phyloP scores from a whole-genome alignment of 1,140 invertebrate species.

The Drosophila punjabiensis region DNA sequence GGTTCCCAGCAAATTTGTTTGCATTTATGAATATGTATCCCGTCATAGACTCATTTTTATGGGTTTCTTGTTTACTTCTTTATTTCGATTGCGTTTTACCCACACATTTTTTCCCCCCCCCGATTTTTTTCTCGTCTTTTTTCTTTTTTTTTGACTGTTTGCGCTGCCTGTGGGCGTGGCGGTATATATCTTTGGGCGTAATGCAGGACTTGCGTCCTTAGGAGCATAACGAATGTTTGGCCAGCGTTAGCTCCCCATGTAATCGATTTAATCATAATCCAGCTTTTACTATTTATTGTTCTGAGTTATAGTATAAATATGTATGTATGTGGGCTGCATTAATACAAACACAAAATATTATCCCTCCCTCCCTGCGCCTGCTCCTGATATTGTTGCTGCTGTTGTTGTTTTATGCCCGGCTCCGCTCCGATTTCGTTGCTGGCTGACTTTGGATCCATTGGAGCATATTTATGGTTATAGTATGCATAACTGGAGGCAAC shows the following conservation, averaged over 20 bases:
- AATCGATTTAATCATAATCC: slow-evolving; percentile 84
- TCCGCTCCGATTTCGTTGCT: slow-evolving; percentile 35
- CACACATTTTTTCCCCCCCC: not conserved
- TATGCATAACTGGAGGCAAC: slow-evolving; percentile 83
- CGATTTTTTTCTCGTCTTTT: slow-evolving; percentile 22
- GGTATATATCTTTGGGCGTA: slow-evolving; percentile 63
- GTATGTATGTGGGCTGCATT: slow-evolving; percentile 66
- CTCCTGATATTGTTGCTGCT: slow-evolving; percentile 1
- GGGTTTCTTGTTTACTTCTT: slow-evolving; percentile 65
- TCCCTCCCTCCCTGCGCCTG: slow-evolving; percentile 29
- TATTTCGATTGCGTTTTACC: slow-evolving; percentile 45
- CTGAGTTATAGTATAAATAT: slow-evolving; percentile 84
- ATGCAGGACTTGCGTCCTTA: slow-evolving; percentile 42
- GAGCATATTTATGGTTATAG: slow-evolving; percentile 82
- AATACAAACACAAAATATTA: slow-evolving; percentile 82
- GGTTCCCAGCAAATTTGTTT: slow-evolving; percentile 63
- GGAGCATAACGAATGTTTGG: slow-evolving; percentile 37
- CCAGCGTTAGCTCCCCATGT: slow-evolving; percentile 67
- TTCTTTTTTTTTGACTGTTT: slow-evolving; percentile 19
- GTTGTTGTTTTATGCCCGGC: slow-evolving; percentile 26
- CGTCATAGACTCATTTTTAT: slow-evolving; percentile 63
- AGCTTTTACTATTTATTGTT: slow-evolving; percentile 84
- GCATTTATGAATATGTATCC: slow-evolving; percentile 70
- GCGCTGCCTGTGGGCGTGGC: slow-evolving; percentile 55
- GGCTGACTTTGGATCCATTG: slow-evolving; percentile 49